Conservation (phyloP, 64 coral and sea anemone species). For the Catalaphyllia jardinei region DNA sequence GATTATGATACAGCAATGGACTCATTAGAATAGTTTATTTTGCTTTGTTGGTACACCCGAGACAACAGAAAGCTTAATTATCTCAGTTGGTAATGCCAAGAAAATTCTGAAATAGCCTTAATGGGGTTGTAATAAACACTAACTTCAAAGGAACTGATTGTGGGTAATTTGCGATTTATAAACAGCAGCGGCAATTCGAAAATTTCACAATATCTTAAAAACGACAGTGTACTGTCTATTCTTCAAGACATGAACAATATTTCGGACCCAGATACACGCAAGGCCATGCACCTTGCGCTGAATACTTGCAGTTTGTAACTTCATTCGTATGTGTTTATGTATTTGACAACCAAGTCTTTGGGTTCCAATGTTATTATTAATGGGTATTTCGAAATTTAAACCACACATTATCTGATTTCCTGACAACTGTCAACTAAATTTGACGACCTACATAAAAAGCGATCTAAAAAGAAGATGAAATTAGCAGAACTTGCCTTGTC, state of each 20-base stretch:
- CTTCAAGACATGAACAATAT: not conserved
- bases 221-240: not conserved
- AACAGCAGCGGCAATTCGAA: not conserved
- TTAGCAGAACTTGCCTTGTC: not conserved
- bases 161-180: not conserved
- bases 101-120: not conserved
- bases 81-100: not conserved
- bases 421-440: not conserved
- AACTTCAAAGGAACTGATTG: not conserved
- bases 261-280: not conserved
- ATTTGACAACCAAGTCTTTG: not conserved
- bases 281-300: not conserved
- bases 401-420: not conserved
- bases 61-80: not conserved
- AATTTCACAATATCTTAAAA: not conserved
- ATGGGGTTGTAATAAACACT: not conserved
- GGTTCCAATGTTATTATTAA: slow-evolving; percentile 11
- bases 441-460: not conserved
- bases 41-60: not conserved
- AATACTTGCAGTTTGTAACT: not conserved
- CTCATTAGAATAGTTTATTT: not conserved
- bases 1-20: not conserved
- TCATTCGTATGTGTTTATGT: not conserved
- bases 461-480: not conserved
- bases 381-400: not conserved